phyloP scores from a whole-genome alignment of 2,797 vertebrate genomes.

The Sphenodon punctatus region DNA sequence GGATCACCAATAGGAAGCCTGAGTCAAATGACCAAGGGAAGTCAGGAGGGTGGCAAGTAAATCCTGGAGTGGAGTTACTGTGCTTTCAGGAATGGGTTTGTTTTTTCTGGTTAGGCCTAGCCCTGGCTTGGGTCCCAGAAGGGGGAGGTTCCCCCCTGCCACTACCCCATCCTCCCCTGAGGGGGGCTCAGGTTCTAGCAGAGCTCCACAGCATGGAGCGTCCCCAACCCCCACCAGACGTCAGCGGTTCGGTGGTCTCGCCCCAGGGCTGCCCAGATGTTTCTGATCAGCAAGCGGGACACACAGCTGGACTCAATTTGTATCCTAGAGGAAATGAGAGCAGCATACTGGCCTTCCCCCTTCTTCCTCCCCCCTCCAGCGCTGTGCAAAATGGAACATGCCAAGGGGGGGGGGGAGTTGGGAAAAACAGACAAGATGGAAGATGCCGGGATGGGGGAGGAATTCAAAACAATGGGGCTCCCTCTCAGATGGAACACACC shows the following conservation, averaged over 20 bases:
- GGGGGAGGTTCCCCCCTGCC: neutral
- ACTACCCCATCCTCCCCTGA: neutral
- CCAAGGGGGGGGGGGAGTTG: neutral
- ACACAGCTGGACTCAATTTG: conserved; percentile 17
- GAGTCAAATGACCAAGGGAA: too few species aligned
- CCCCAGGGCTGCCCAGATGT: neutral
- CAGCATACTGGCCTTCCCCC: neutral
- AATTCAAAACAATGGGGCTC: too few species aligned
- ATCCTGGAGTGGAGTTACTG: conserved; percentile 44
- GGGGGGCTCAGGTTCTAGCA: neutral
- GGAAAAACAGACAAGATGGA: neutral
- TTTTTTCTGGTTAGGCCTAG: neutral
- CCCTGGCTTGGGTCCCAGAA: neutral
- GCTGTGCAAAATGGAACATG: neutral
- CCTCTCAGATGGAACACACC: too few species aligned
- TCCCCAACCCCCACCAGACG: neutral
- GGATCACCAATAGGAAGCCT: too few species aligned
- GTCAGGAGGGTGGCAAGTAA: conserved; percentile 35
- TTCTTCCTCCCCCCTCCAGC: too few species aligned
- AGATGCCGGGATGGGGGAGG: too few species aligned
- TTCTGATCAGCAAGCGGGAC: neutral
- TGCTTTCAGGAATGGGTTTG: neutral
- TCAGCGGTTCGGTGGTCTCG: conserved; percentile 16
- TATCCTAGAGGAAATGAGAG: neutral
- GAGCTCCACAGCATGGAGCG: neutral